These are phyloP conservation scores for silkworm (Bombyx mori) DNA, from an alignment of 1,140 invertebrate species.

Conservation along the genomic window DNA sequence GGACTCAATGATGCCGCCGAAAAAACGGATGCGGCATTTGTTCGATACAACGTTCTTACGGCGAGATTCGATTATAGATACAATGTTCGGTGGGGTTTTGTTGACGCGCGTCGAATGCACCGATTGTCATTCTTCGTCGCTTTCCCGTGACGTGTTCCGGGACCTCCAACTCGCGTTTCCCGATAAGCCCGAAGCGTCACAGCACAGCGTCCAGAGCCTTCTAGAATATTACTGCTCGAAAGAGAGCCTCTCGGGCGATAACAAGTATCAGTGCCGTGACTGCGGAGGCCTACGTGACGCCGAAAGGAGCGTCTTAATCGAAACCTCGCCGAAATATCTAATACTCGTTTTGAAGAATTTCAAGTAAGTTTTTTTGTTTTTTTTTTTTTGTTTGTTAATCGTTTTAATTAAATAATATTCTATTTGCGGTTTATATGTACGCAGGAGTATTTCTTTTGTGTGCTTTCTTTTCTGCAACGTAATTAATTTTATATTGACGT, in stretches of 20 bases:
- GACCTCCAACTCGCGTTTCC: slow-evolving; percentile 88
- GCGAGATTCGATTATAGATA: slow-evolving; percentile 34
- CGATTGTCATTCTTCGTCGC: slow-evolving; percentile 78
- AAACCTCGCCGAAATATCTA: slow-evolving; percentile 81
- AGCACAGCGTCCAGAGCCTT: slow-evolving; percentile 77
- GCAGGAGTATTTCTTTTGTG: too few relatives aligned
- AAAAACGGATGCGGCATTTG: slow-evolving; percentile 27
- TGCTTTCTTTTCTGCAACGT: too few relatives aligned
- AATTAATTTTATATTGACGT: too few relatives aligned
- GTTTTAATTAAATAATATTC: too few relatives aligned
- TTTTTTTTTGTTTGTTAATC: not conserved
- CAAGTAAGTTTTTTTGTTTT: slow-evolving; percentile 72
- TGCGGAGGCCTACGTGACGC: slow-evolving; percentile 84
- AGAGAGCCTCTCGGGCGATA: slow-evolving; percentile 83
- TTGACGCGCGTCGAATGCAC: slow-evolving; percentile 81
- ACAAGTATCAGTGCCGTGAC: slow-evolving; percentile 85
- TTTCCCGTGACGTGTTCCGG: slow-evolving; percentile 82
- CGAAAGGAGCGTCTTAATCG: slow-evolving; percentile 79
- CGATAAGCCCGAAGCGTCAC: slow-evolving; percentile 69
- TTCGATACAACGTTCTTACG: slow-evolving; percentile 24
- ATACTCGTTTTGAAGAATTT: slow-evolving; percentile 88
- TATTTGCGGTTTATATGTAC: too few relatives aligned
- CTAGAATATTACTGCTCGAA: slow-evolving; percentile 83
- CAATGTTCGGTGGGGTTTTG: slow-evolving; percentile 79
- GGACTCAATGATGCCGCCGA: slow-evolving; percentile 15